These are phyloP conservation scores for Coptodon bakossiorum DNA, from an alignment of 2,113 vertebrate genomes.

Conservation along the genomic window DNA sequence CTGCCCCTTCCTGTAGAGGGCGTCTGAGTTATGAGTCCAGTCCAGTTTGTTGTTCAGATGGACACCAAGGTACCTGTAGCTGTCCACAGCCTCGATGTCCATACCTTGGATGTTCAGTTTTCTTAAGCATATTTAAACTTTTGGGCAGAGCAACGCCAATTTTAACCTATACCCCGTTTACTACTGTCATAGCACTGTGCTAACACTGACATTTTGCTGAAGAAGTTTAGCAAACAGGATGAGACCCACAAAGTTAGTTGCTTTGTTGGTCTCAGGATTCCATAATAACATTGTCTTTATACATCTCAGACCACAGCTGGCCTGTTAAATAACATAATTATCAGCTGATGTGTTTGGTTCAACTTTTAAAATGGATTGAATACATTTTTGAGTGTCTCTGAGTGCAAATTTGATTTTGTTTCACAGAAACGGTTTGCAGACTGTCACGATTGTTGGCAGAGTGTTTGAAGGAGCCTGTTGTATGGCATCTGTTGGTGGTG, in stretches of 20 bases:
- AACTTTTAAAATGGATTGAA: neutral
- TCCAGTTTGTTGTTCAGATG: no score
- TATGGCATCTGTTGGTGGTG: neutral
- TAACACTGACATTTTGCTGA: neutral
- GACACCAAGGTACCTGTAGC: no score
- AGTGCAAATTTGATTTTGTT: neutral
- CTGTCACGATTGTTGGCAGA: neutral
- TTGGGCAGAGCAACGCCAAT: neutral
- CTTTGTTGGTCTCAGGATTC: neutral
- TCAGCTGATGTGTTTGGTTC: neutral
- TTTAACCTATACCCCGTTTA: neutral
- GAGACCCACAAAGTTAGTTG: neutral
- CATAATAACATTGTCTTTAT: neutral
- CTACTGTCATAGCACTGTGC: neutral
- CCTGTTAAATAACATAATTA: neutral
- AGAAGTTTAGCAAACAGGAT: neutral
- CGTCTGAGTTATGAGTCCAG: no score
- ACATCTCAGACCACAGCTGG: neutral
- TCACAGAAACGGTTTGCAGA: neutral
- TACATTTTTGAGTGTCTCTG: neutral
- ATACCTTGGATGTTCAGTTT: neutral
- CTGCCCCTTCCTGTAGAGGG: no score
- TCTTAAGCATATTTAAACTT: neutral
- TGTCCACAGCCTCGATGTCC: no score
- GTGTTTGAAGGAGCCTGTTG: neutral